A percentile compares a stretch with the other conserved stretches of the same genome.
Conservation (phyloP, 1,140 invertebrate species). For the Musca domestica region DNA sequence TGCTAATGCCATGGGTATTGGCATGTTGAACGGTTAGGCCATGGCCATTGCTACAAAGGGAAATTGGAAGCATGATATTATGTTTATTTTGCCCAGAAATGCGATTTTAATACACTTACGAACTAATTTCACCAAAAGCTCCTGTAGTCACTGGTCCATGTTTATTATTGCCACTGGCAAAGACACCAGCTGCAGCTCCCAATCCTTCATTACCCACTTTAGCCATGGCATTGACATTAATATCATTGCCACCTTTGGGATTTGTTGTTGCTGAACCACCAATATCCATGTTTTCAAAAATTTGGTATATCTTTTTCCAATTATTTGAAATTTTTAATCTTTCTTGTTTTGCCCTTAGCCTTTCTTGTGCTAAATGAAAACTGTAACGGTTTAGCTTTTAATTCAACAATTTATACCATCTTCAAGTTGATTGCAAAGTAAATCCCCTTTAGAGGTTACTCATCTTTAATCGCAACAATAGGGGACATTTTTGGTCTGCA, state of each 20-base stretch:
- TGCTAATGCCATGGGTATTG: slow-evolving; percentile 32
- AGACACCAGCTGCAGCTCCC: slow-evolving; percentile 35
- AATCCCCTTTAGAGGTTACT: too few species aligned
- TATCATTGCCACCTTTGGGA: slow-evolving; percentile 35
- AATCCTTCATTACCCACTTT: slow-evolving; percentile 28
- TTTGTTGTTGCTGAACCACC: slow-evolving; percentile 25
- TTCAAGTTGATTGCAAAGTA: too few species aligned
- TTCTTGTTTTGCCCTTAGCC: too few species aligned
- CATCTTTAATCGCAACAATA: too few species aligned
- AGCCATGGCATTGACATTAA: slow-evolving; percentile 27
- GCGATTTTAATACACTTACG: slow-evolving; percentile 31
- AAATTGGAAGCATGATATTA: not conserved
- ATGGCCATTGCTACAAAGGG: slow-evolving; percentile 32
- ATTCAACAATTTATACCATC: not conserved
- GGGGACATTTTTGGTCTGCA: too few species aligned
- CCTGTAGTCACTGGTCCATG: slow-evolving; percentile 39
- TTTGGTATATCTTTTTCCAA: not conserved
- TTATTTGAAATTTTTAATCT: not conserved
- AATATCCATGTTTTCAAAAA: slow-evolving; percentile 1
- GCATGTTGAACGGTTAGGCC: slow-evolving; percentile 34
- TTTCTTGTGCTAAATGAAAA: not conserved
- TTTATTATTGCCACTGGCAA: slow-evolving; percentile 30
- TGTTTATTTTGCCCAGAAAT: not conserved
- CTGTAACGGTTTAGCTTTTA: not conserved
- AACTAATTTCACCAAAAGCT: slow-evolving; percentile 35